phyloP scores from a whole-genome alignment of 2,797 vertebrate genomes.

The Cyclura pinguis region DNA sequence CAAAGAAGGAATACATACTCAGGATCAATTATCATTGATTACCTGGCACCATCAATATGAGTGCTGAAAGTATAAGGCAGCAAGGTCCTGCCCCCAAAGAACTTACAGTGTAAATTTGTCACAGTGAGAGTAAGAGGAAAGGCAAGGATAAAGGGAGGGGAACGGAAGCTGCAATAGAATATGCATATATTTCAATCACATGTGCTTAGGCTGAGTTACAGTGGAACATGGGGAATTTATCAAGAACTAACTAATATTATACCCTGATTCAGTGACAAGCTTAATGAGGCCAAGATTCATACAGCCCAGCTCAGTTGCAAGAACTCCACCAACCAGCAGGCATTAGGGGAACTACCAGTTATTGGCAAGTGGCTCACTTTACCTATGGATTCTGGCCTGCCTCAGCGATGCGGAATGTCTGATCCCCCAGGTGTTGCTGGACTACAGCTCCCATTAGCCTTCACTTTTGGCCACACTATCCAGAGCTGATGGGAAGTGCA shows the following conservation, averaged over 20 bases:
- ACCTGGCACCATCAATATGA: background rate
- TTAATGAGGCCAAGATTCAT: background rate
- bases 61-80: no score
- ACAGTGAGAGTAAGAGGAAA: background rate
- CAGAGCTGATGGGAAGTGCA: background rate
- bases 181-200: background rate
- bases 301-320: background rate
- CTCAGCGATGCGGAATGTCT: background rate
- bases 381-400: background rate
- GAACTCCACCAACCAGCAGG: background rate
- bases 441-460: no score
- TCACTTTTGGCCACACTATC: no score
- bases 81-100: background rate
- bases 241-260: background rate
- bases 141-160: background rate
- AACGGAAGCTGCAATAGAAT: background rate
- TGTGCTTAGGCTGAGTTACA: background rate
- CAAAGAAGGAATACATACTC: background rate
- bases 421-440: background rate
- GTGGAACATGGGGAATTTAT: background rate
- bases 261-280: background rate
- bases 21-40: background rate
- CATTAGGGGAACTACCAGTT: background rate
- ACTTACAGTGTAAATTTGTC: background rate
- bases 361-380: background rate